Conservation (phyloP, 1,140 invertebrate genomes). For the Diabrotica undecimpunctata region DNA sequence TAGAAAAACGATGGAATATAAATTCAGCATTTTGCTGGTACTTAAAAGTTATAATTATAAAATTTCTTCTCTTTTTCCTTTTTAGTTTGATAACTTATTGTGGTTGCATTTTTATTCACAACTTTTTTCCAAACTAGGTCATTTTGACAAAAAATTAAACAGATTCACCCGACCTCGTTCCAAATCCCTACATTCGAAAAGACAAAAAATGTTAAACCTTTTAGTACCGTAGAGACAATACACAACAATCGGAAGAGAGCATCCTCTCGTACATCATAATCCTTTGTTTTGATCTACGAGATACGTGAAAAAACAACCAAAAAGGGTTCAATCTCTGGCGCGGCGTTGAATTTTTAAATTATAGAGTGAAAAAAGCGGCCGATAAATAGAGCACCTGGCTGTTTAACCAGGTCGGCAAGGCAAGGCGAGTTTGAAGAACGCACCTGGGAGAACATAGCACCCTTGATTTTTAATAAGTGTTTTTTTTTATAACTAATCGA, state of each 20-base stretch:
- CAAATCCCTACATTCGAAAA: too few species aligned
- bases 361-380: conserved; percentile 12
- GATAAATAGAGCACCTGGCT: not conserved
- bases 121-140: too few species aligned
- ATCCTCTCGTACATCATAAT: not conserved
- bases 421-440: conserved; percentile 7
- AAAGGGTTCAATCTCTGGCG: conserved; percentile 20
- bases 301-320: too few species aligned
- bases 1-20: too few species aligned
- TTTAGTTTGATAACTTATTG: too few species aligned
- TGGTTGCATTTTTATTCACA: too few species aligned
- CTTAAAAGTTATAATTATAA: too few species aligned
- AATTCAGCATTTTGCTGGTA: too few species aligned
- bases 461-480: conserved; percentile 22
- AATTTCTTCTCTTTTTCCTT: too few species aligned
- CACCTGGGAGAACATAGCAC: conserved; percentile 20
- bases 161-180: too few species aligned
- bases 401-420: not conserved
- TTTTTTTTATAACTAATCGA: conserved; percentile 17
- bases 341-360: conserved; percentile 16
- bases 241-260: conserved; percentile 9
- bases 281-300: conserved; percentile 18
- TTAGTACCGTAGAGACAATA: conserved; percentile 13
- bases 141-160: too few species aligned
- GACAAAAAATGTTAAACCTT: conserved; percentile 10